These are phyloP conservation scores for Brachyopa scutellaris DNA, from an alignment of 2,888 invertebrate species.

Conservation along the genomic window DNA sequence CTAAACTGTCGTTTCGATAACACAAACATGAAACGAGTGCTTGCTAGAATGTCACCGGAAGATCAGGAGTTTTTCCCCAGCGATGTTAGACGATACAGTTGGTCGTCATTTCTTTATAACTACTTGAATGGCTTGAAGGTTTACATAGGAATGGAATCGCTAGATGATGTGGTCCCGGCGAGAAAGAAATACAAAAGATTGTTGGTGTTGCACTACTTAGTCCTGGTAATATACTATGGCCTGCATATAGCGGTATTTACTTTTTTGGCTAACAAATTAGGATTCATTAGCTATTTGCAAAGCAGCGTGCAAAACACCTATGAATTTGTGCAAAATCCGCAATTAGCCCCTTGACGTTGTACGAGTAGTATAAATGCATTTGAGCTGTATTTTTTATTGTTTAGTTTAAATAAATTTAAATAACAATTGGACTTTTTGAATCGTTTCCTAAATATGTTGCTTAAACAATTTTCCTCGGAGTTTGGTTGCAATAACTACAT, in stretches of 20 bases:
- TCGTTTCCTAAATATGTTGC: too few species aligned
- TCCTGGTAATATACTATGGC: slow-evolving; percentile 43
- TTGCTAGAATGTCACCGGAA: slow-evolving; percentile 69
- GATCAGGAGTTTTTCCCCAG: slow-evolving; percentile 74
- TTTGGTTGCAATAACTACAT: too few species aligned
- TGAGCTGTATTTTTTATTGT: too few species aligned
- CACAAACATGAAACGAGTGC: slow-evolving; percentile 71
- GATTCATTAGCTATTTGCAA: slow-evolving; percentile 26
- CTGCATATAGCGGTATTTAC: slow-evolving; percentile 29
- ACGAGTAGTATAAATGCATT: too few species aligned
- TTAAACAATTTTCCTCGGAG: too few species aligned
- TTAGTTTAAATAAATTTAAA: too few species aligned
- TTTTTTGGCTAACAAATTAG: slow-evolving; percentile 35
- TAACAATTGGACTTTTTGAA: too few species aligned
- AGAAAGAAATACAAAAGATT: slow-evolving; percentile 19
- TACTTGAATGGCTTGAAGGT: slow-evolving; percentile 69
- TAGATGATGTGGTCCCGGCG: slow-evolving; percentile 17
- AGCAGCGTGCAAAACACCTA: slow-evolving; percentile 17
- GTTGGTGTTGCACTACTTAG: slow-evolving; percentile 8
- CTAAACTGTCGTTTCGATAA: slow-evolving; percentile 71
- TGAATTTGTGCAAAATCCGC: slow-evolving; percentile 51
- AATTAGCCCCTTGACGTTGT: neutral
- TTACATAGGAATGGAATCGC: slow-evolving; percentile 62
- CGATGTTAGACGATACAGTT: slow-evolving; percentile 66
- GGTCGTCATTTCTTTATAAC: slow-evolving; percentile 51